phyloP scores from a whole-genome alignment of 1,140 invertebrate genomes.

The Cotesia glomerata region DNA sequence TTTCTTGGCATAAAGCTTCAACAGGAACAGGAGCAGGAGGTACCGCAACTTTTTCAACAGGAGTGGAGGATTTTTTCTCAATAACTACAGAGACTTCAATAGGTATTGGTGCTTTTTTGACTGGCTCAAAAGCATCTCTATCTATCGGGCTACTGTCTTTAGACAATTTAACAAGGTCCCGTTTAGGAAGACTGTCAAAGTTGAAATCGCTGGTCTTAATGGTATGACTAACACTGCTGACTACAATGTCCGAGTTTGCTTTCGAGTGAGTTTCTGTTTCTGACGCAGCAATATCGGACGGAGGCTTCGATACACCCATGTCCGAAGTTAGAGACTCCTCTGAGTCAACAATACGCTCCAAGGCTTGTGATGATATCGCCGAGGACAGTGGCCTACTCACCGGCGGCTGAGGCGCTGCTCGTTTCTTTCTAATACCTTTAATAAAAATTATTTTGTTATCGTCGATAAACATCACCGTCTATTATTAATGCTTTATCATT shows the following conservation, averaged over 20 bases:
- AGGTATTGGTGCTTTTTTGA: background rate
- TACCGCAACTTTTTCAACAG: background rate
- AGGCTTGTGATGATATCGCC: conserved; percentile 54
- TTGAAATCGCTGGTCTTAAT: background rate
- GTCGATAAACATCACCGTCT: background rate
- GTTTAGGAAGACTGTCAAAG: too few relatives aligned
- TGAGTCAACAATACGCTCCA: conserved; percentile 58
- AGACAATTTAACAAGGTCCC: too few relatives aligned
- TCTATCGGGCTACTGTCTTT: too few relatives aligned
- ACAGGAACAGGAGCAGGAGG: background rate
- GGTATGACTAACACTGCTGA: conserved; percentile 6
- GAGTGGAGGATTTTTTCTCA: background rate
- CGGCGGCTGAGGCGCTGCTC: conserved; percentile 53
- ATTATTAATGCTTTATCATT: background rate
- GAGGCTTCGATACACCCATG: conserved; percentile 55
- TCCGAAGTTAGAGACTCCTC: conserved; percentile 58
- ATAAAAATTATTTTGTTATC: conserved; percentile 22
- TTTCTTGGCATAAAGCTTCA: background rate
- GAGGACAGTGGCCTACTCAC: conserved; percentile 52
- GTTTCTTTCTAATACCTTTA: conserved; percentile 56
- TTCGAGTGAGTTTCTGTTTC: conserved; percentile 31
- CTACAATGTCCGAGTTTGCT: conserved; percentile 48
- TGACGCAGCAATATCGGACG: conserved; percentile 51
- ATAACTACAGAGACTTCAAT: background rate
- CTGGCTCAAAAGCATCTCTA: too few relatives aligned